phyloP scores from a whole-genome alignment of 2,888 invertebrate genomes.

The Ditylenchus weischeri region DNA sequence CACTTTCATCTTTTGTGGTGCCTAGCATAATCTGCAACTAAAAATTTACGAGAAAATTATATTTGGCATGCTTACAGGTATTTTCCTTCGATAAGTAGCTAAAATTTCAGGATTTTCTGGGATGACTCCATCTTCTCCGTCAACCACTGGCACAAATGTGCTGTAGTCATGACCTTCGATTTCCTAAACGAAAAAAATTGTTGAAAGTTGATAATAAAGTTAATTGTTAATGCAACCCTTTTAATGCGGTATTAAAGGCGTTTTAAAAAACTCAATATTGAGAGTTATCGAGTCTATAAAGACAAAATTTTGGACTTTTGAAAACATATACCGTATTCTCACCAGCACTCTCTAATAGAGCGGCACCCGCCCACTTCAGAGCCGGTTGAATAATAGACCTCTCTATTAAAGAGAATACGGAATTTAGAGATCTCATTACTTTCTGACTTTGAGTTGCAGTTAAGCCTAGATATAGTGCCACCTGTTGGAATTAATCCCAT shows the following conservation, averaged over 20 bases:
- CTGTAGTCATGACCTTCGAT: constrained; percentile 48
- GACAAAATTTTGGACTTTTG: no score
- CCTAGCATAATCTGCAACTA: constrained; percentile 33
- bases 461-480: no score
- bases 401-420: no score
- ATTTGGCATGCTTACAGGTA: constrained; percentile 32
- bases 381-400: no score
- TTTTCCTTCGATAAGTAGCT: constrained; percentile 43
- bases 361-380: no score
- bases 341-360: no score
- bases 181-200: not conserved
- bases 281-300: no score
- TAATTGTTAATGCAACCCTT: not conserved
- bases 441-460: no score
- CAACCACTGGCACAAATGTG: constrained; percentile 57
- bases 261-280: not conserved
- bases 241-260: not conserved
- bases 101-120: constrained; percentile 54
- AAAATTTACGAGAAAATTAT: not conserved
- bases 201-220: not conserved
- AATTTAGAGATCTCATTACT: no score
- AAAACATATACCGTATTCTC: no score
- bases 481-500: no score
- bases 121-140: constrained; percentile 54
- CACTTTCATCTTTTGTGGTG: constrained; percentile 57